phyloP scores from a whole-genome alignment of 2,888 invertebrate genomes.

The Scaptomyza polygonia region DNA sequence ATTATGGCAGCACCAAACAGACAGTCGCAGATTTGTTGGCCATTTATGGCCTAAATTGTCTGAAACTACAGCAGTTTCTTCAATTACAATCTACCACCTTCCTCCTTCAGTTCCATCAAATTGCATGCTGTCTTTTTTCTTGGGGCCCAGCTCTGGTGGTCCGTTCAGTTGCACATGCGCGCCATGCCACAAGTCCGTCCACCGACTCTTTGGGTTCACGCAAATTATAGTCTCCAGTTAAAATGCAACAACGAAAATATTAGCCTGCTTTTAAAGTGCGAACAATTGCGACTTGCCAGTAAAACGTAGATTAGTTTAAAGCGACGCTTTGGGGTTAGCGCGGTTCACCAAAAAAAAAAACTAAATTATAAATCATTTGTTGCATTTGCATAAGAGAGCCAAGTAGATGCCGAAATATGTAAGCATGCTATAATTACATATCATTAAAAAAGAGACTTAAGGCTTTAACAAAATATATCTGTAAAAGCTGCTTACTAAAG shows the following conservation, averaged over 20 bases:
- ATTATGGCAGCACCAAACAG: constrained; percentile 44
- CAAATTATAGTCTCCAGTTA: constrained; percentile 61
- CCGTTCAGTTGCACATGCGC: constrained; percentile 49
- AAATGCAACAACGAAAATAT: constrained; percentile 57
- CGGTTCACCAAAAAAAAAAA: constrained; percentile 9
- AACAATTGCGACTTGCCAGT: constrained; percentile 47
- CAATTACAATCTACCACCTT: constrained; percentile 31
- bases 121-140: constrained; percentile 52
- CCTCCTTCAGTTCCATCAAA: constrained; percentile 44
- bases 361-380: constrained; percentile 32
- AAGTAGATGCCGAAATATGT: not conserved
- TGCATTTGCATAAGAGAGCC: constrained; percentile 42
- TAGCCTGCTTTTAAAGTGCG: constrained; percentile 65
- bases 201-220: constrained; percentile 34
- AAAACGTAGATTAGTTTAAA: constrained; percentile 29
- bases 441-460: not conserved
- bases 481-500: not conserved
- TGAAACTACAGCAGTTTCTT: constrained; percentile 40
- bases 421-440: constrained; percentile 2
- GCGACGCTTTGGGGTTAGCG: constrained; percentile 26
- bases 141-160: constrained; percentile 1
- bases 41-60: constrained; percentile 60
- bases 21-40: constrained; percentile 36
- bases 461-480: not conserved
- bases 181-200: constrained; percentile 26